Evolutionary conservation across 1,140 invertebrate species (phyloP), one percentile per base, ranked within the genome.

Genomic region (Reticulitermes speratus): DNA sequence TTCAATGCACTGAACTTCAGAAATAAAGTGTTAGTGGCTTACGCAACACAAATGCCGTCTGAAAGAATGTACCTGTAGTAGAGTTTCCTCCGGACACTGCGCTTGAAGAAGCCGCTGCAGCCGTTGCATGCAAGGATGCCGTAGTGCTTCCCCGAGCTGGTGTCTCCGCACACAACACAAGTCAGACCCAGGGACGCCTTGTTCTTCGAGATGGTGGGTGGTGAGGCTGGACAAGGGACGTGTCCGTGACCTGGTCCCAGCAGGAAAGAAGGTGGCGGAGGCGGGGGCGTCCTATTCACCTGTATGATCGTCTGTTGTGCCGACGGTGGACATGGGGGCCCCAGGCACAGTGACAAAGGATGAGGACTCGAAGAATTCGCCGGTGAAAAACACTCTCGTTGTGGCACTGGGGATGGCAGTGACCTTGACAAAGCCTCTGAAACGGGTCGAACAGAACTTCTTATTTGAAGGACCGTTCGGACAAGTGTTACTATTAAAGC

Each of bases 51-150:
- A 38, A 5, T 38, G 38, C 38, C 38, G 5, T 2, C 45, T 48
- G 14, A 1, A 16, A 48, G 3, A 16, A 44, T 44, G 48, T 88
- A 98, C 98, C 98, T 97, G 93, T 99, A 99, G 88, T 99, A 99
- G 81, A 99, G 94, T 92, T 99, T 98, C 88, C 98, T 94, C 59
- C 99, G 93, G 45, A 99, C 99, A 88, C 97, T 98, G 87, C 99
- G 92, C 90, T 99, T 99, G 93, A 99, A 99, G 92, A 99, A 99
- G 6, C 98, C 99, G 83, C 97, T 98, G 92, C 99, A 99, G 0
- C 99, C 99, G 89, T 99, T 99, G 91, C 99, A 99, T 1, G 98
- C 98, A n/a, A 99, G 93, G 87, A 99, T 99, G 0, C 98, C 98
- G 90, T 99, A 99, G 91, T 99, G 98, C 90, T 99, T 99, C 0